Conservation (phyloP, 2,113 vertebrate genomes). For the Donacobius atricapilla region DNA sequence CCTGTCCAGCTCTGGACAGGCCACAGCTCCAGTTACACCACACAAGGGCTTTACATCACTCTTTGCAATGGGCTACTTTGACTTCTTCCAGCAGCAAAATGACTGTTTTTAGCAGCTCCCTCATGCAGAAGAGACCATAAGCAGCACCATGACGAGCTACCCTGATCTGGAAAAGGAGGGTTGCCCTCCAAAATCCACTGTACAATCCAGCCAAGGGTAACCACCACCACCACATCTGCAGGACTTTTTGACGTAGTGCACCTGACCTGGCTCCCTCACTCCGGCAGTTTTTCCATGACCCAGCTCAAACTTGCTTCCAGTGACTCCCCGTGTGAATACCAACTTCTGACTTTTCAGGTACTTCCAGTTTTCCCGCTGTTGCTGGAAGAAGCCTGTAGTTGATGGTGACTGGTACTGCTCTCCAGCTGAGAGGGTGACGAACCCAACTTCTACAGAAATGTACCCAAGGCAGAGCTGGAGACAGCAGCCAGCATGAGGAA, state of each 20-base stretch:
- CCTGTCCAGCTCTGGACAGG: fast-evolving
- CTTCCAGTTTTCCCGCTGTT: neutral
- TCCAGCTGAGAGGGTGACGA: neutral
- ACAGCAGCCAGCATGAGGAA: fast-evolving
- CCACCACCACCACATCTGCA: no score
- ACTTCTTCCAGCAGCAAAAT: neutral
- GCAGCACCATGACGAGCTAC: fast-evolving
- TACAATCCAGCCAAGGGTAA: neutral
- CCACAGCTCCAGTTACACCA: neutral
- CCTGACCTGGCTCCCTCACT: neutral
- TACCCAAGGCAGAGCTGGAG: neutral
- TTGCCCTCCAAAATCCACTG: neutral
- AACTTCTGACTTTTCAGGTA: constrained; percentile 7
- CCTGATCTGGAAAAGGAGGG: neutral
- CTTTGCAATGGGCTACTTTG: fast-evolving
- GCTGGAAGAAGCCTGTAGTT: neutral
- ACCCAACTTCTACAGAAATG: neutral
- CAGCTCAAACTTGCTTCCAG: neutral
- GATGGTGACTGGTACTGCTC: neutral
- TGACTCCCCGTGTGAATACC: neutral
- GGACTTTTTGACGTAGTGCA: fast-evolving
- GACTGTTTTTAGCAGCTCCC: neutral
- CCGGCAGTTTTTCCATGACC: neutral
- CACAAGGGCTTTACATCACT: neutral
- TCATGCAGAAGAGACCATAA: neutral